Conservation (phyloP, 2,797 vertebrate species). For the Chaunax sp. region DNA sequence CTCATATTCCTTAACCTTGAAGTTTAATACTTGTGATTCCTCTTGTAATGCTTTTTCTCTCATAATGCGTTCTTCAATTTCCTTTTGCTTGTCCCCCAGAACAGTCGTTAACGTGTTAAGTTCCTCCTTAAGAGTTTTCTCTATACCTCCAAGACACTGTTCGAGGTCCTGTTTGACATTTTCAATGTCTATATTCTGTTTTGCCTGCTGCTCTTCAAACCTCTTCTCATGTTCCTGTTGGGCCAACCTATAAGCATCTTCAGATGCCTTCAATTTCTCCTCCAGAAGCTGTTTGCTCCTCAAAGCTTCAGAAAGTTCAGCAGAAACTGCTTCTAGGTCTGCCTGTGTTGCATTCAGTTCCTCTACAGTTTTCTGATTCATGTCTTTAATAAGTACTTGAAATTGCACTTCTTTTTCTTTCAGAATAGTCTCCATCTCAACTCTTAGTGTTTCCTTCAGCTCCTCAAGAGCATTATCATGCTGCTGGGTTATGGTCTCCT, state of each 20-base stretch:
- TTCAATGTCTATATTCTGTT: conserved; percentile 83
- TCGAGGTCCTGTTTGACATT: conserved; percentile 83
- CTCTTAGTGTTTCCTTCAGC: conserved; percentile 82
- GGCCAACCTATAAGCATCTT: conserved; percentile 66
- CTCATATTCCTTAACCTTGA: conserved; percentile 81
- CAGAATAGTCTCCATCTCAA: conserved; percentile 82
- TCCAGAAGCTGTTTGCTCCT: conserved; percentile 85
- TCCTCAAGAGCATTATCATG: conserved; percentile 82
- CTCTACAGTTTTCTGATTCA: conserved; percentile 93
- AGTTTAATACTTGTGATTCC: conserved; percentile 70
- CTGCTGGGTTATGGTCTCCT: conserved; percentile 79
- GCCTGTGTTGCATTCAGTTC: conserved; percentile 92
- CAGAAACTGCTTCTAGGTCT: conserved; percentile 88
- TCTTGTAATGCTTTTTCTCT: conserved; percentile 81
- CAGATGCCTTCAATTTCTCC: conserved; percentile 79
- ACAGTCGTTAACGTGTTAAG: conserved; percentile 85
- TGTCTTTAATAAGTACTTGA: conserved; percentile 89
- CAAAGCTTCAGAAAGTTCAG: conserved; percentile 87
- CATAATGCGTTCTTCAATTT: conserved; percentile 78
- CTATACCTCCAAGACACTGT: conserved; percentile 79
- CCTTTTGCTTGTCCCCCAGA: conserved; percentile 87
- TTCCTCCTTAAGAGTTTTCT: conserved; percentile 89
- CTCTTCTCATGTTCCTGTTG: conserved; percentile 82
- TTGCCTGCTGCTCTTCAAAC: conserved; percentile 82
- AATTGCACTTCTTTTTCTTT: conserved; percentile 91